Evolutionary conservation across 2,888 invertebrate genomes (phyloP), one percentile per base, ranked within the genome.

Genomic region (Aleiodes leptofemur): DNA sequence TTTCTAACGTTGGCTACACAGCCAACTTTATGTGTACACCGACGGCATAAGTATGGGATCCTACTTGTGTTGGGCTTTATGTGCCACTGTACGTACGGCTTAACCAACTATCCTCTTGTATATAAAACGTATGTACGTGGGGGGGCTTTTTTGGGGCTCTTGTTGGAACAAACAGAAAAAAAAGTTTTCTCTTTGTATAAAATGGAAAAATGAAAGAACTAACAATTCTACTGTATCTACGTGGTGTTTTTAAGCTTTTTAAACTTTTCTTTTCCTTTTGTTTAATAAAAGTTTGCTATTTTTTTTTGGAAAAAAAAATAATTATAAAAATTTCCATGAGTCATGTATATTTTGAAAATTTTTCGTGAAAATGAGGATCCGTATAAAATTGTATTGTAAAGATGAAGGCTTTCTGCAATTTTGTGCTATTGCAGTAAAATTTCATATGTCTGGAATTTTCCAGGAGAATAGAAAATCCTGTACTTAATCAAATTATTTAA

Each of bases 11-110:
- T 38, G 23, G 55, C 16, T 38, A 50, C 55, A 59, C 55, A 69
- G 74, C 51, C 56, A 88, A 89, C 87, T 89, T 89, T 89, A 89
- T 89, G 89, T 87, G 87, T 86, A 83, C 83, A 84, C 86, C 83
- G 81, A 78, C 83, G 85, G 86, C 88, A 87, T 88, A 88, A 89
- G 89, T 89, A 89, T 88, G 85, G 85, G 84, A 85, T 84, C 82
- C 72, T 73, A 70, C 75, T 75, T 75, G 75, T 75, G 75, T 66
- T 64, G 64, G 68, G 71, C 66, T 75, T 75, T 75, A 75, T 75
- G 71, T 66, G 71, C 55, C 57, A 53, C 66, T 55, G 66, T 72
- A 59, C 64, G 43, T 31, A 66, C 64, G 50, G 70, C 70, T 75
- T 74, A 59, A 29, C 61, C 59, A 69, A 74, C 74, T 74, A 66